phyloP scores from a whole-genome alignment of 2,797 vertebrate genomes.

The Sternarchorhynchus goeldii region DNA sequence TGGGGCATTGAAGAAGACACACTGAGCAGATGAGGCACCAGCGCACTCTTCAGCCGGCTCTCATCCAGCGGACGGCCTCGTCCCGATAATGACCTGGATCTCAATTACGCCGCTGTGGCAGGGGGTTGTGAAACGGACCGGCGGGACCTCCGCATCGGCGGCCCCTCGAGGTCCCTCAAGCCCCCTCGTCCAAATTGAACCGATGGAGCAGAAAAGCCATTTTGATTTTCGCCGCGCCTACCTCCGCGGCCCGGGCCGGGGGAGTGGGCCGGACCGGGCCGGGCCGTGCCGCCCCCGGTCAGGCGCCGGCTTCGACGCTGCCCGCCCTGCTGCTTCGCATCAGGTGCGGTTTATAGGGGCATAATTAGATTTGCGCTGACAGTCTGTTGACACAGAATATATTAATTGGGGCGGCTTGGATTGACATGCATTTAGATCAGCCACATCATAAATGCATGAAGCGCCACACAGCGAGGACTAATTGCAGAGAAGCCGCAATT shows the following conservation, averaged over 20 bases:
- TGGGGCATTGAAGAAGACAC: slow-evolving; percentile 44
- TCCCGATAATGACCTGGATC: slow-evolving; percentile 58
- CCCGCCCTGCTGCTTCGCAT: slow-evolving; percentile 14
- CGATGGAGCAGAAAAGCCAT: slow-evolving; percentile 63
- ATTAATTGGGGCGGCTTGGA: slow-evolving; percentile 55
- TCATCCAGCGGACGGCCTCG: slow-evolving; percentile 47
- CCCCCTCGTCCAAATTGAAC: slow-evolving; percentile 57
- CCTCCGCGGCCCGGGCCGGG: too few relatives aligned
- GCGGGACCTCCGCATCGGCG: slow-evolving; percentile 38
- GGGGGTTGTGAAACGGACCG: slow-evolving; percentile 49
- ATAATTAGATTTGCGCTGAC: slow-evolving; percentile 61
- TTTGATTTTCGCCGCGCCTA: slow-evolving; percentile 55
- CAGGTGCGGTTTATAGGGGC: slow-evolving; percentile 37
- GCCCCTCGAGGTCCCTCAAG: slow-evolving; percentile 51
- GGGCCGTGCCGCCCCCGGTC: slow-evolving; percentile 18
- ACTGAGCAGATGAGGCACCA: slow-evolving; percentile 51
- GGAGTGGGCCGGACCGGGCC: slow-evolving; percentile 3
- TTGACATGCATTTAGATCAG: slow-evolving; percentile 58
- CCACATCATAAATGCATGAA: slow-evolving; percentile 58
- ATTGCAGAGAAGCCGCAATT: slow-evolving; percentile 52
- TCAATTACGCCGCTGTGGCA: slow-evolving; percentile 51
- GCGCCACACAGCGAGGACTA: slow-evolving; percentile 43
- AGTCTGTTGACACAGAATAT: slow-evolving; percentile 59
- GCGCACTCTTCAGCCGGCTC: slow-evolving; percentile 49
- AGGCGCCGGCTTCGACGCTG: slow-evolving; percentile 25